These are phyloP conservation scores for Acrobeloides nanus DNA, from an alignment of 2,888 invertebrate species.

Conservation along the genomic window DNA sequence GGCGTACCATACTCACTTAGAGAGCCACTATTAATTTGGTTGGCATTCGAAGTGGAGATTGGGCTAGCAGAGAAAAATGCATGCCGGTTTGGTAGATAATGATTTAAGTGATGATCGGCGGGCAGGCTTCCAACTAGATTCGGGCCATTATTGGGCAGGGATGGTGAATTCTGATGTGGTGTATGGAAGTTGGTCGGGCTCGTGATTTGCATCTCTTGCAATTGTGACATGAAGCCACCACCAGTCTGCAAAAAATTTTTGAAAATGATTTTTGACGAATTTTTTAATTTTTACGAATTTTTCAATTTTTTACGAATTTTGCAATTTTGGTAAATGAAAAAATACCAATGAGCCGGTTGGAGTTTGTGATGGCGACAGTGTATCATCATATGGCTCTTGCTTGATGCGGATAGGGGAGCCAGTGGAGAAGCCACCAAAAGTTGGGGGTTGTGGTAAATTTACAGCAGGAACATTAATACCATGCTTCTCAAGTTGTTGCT, in stretches of 20 bases:
- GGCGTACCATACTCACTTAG: constrained; percentile 27
- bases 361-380: constrained; percentile 41
- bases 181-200: constrained; percentile 17
- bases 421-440: background rate
- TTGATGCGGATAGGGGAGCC: constrained; percentile 35
- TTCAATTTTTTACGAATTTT: no score
- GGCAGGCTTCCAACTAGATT: constrained; percentile 20
- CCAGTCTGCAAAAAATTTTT: constrained; percentile 27
- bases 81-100: constrained; percentile 1
- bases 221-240: constrained; percentile 45
- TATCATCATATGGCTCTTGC: constrained; percentile 48
- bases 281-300: no score
- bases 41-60: constrained; percentile 19
- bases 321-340: constrained; percentile 10
- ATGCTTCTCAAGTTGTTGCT: constrained; percentile 42
- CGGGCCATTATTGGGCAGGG: constrained; percentile 9
- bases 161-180: constrained; percentile 12
- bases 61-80: constrained; percentile 17
- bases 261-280: background rate
- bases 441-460: constrained; percentile 20
- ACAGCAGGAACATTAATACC: constrained; percentile 43
- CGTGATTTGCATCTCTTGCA: constrained; percentile 52
- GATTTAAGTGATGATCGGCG: constrained; percentile 14
- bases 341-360: constrained; percentile 43
- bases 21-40: constrained; percentile 10